Base-by-base conservation (phyloP, 2,113 vertebrate species). In the Apeltes quadracus region DNA sequence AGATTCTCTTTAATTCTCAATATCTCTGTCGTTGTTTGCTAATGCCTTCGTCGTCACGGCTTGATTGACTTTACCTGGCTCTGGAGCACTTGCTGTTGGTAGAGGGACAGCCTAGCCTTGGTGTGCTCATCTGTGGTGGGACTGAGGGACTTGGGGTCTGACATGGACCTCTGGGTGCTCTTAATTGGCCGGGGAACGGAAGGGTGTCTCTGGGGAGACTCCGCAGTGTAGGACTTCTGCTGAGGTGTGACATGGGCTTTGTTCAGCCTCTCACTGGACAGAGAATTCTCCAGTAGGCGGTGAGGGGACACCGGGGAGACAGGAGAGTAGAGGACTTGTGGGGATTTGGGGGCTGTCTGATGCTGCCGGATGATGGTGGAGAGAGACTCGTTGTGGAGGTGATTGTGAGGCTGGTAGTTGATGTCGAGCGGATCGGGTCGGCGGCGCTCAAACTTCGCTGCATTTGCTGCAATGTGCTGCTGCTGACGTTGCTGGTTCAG, bases 171-270 rank as follows among this genome's bases (percentile, higher is more conserved):
- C 76, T 99, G 98, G 88, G 97, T 94, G 92, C 92, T 98, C 94
- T 98, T 99, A 88, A 98, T 96, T 84, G 98, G 97, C 59, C 96
- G 94, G 1, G 97, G 97, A 83, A 99, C 82, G 0, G 95, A 96
- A 74, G 96, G 97, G 87, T 98, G 96, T 88, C 95, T 94, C 78
- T 96, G 96, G 36, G 93, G 89, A 0, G 95, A 93, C 86, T 99
- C 97, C 0, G 95, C 88, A 3, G 95, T 94, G 86, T 97, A 97
- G 72, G 97, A 96, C 90, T 99, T 99, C 94, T 98, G 91, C 86
- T 94, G 98, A 2, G 98, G 97, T n/a, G 96, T 96, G 55, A 99
- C 97, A 1, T 98, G 98, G 75, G 97, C 97, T 90, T 98, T 99
- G 93, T 98, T 98, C 78, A 98, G 93, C 82, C 96, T 94, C 87